These are phyloP conservation scores for Phrynosoma platyrhinos DNA, from an alignment of 2,113 vertebrate genomes.

Conservation along the genomic window DNA sequence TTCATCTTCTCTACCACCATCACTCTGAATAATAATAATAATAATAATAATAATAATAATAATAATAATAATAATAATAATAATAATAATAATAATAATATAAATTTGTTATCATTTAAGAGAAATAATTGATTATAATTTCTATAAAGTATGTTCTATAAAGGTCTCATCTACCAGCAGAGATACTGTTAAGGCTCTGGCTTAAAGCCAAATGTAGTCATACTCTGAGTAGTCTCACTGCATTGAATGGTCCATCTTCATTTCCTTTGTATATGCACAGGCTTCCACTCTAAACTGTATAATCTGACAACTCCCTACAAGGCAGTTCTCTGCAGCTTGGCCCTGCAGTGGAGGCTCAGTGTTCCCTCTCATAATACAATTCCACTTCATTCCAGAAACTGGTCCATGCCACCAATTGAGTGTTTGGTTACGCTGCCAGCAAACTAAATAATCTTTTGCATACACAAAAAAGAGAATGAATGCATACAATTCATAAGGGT, in stretches of 20 bases:
- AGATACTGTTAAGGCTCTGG: background rate
- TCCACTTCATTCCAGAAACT: background rate
- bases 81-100: no score
- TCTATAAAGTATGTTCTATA: background rate
- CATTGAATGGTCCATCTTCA: background rate
- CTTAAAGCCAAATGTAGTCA: background rate
- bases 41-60: no score
- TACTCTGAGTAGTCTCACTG: background rate
- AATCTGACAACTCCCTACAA: background rate
- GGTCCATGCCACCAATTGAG: no score
- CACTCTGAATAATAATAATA: background rate
- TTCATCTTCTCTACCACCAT: background rate
- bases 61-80: background rate
- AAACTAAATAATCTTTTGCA: background rate
- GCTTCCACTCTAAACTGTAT: background rate
- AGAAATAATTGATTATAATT: fast-evolving
- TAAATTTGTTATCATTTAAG: background rate
- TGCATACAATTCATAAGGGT: background rate
- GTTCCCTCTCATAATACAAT: background rate
- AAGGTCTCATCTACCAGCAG: background rate
- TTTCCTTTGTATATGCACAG: background rate
- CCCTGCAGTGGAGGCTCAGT: background rate
- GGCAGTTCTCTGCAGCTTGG: background rate
- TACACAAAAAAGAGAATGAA: background rate
- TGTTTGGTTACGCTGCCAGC: background rate